A percentile compares a stretch with the other conserved stretches of the same genome.
Conservation (phyloP, 2,888 invertebrate species). For the Octodonta nipae region DNA sequence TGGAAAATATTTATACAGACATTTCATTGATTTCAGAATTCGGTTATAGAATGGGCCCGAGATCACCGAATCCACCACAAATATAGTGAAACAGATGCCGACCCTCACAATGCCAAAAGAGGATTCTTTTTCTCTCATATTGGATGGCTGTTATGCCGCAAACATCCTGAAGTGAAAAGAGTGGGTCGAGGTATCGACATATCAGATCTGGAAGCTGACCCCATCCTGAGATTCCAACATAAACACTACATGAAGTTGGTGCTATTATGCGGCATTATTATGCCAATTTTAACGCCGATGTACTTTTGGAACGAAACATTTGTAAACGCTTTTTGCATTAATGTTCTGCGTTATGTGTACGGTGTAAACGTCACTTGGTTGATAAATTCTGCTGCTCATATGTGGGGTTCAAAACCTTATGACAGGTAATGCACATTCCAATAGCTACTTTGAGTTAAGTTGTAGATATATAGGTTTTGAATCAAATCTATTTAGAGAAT, state of each 20-base stretch:
- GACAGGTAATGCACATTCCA: conserved; percentile 59
- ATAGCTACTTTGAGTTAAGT: too few relatives aligned
- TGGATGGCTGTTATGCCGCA: conserved; percentile 83
- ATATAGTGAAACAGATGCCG: conserved; percentile 84
- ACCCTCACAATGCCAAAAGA: conserved; percentile 92
- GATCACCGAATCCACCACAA: conserved; percentile 84
- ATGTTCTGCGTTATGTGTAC: conserved; percentile 62
- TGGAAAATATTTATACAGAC: too few relatives aligned
- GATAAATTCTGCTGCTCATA: too few relatives aligned
- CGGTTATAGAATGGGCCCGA: too few relatives aligned
- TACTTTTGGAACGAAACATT: conserved; percentile 64
- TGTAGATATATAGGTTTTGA: too few relatives aligned
- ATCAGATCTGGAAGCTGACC: too few relatives aligned
- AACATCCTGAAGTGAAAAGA: conserved; percentile 77
- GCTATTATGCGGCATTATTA: conserved; percentile 57
- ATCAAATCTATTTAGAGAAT: too few relatives aligned
- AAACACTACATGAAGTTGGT: conserved; percentile 57
- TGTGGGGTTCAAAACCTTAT: conserved; percentile 65
- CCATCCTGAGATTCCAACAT: conserved; percentile 67
- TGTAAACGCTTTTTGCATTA: conserved; percentile 52
- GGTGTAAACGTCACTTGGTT: conserved; percentile 76
- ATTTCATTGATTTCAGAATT: conserved; percentile 52
- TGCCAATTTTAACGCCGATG: conserved; percentile 64
- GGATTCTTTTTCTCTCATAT: conserved; percentile 93
- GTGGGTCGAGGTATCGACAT: conserved; percentile 82